Conservation (phyloP, 2,888 invertebrate species). For the Leucoptera coffeella region DNA sequence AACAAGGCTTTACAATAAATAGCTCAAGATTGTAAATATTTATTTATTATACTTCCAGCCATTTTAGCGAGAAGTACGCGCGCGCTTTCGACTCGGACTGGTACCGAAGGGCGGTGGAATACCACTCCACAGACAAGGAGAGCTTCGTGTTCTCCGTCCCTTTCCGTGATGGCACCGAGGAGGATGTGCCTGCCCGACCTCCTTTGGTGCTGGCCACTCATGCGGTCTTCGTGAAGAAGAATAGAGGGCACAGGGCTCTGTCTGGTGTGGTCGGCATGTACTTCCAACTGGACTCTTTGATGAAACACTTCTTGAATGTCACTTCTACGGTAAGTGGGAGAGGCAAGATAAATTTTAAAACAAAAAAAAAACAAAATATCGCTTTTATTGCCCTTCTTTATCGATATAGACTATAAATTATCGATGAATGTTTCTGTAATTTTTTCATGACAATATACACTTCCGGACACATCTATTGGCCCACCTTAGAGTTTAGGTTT, state of each 20-base stretch:
- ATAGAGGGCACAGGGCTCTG: constrained; percentile 77
- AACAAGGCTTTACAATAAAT: neutral
- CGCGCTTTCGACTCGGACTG: constrained; percentile 83
- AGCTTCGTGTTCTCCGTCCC: constrained; percentile 89
- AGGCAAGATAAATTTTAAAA: too few relatives aligned
- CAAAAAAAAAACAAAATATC: too few relatives aligned
- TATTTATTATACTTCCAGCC: too few relatives aligned
- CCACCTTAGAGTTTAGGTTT: too few relatives aligned
- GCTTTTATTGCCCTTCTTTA: too few relatives aligned
- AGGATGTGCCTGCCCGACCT: constrained; percentile 48
- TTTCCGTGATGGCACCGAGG: constrained; percentile 59
- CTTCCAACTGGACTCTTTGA: constrained; percentile 76
- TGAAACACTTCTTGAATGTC: constrained; percentile 80
- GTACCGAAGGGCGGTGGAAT: constrained; percentile 88
- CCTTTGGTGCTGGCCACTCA: constrained; percentile 84
- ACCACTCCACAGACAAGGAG: constrained; percentile 77
- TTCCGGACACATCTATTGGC: too few relatives aligned
- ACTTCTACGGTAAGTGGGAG: constrained; percentile 71
- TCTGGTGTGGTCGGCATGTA: constrained; percentile 91
- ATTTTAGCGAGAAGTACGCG: constrained; percentile 74
- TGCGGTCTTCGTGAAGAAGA: constrained; percentile 80
- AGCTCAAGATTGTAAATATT: neutral
- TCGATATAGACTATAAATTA: too few relatives aligned
- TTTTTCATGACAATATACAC: too few relatives aligned
- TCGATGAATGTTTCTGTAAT: too few relatives aligned